Conservation (phyloP, 2,113 vertebrate species). For the Datnioides undecimradiatus region DNA sequence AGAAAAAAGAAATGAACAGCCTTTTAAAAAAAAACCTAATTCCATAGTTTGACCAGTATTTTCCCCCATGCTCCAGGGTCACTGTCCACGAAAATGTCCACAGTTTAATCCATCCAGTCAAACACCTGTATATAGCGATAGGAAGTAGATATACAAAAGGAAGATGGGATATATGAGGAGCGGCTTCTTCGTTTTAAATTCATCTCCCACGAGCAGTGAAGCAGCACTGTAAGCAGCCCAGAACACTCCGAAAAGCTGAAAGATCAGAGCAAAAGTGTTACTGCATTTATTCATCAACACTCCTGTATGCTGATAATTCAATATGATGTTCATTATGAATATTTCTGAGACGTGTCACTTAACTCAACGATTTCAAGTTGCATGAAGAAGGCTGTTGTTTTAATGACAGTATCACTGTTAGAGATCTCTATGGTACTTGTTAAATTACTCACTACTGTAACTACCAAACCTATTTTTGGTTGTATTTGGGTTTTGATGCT, state of each 20-base stretch:
- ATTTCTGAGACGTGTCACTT: not conserved
- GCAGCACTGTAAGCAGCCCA: slow-evolving; percentile 99
- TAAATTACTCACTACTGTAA: no score
- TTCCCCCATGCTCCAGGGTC: slow-evolving; percentile 41
- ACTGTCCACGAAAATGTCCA: slow-evolving; percentile 75
- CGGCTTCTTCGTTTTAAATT: slow-evolving; percentile 99
- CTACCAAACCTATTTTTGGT: no score
- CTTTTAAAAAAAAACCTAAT: slow-evolving; percentile 54
- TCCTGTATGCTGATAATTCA: no score
- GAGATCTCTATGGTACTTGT: no score
- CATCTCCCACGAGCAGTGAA: slow-evolving; percentile 96
- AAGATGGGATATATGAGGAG: slow-evolving; percentile 99
- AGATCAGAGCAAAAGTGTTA: slow-evolving; percentile 14
- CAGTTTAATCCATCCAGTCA: slow-evolving; percentile 80
- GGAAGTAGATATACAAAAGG: slow-evolving; percentile 99
- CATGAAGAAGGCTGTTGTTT: not conserved
- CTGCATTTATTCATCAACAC: not conserved
- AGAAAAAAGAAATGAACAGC: slow-evolving; percentile 62
- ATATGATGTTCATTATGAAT: no score
- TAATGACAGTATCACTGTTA: no score
- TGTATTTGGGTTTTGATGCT: no score
- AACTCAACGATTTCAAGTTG: not conserved
- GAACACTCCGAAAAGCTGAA: slow-evolving; percentile 96
- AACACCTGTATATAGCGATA: slow-evolving; percentile 98
- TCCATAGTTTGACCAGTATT: slow-evolving; percentile 39